phyloP scores from a whole-genome alignment of 2,113 vertebrate species.

The Epinephelus cyanopodus region DNA sequence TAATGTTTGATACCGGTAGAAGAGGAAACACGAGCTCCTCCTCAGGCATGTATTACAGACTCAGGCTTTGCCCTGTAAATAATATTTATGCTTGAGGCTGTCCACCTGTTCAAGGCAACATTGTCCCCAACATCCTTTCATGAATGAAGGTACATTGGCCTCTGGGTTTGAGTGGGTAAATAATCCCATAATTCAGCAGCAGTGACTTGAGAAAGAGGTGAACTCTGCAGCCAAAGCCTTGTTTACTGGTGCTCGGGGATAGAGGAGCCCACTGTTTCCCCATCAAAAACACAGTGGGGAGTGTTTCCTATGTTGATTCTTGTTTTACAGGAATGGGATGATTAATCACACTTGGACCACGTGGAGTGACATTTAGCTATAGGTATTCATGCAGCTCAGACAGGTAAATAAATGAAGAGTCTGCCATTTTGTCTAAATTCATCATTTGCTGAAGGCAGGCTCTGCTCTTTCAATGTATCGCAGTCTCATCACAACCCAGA shows the following conservation, averaged over 20 bases:
- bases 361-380: conserved; percentile 46
- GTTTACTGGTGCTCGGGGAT: conserved; percentile 51
- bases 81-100: conserved; percentile 7
- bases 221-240: conserved; percentile 28
- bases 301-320: conserved; percentile 57
- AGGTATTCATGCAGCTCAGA: conserved; percentile 26
- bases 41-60: neutral
- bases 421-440: neutral
- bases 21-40: neutral
- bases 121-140: conserved; percentile 34
- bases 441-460: neutral
- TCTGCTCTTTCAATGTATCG: neutral
- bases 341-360: conserved; percentile 45
- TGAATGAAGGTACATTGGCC: conserved; percentile 48
- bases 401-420: neutral
- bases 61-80: conserved; percentile 12
- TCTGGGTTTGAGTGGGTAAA: conserved; percentile 10
- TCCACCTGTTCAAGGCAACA: conserved; percentile 42
- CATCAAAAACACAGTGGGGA: conserved; percentile 54
- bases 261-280: conserved; percentile 38
- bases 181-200: conserved; percentile 47
- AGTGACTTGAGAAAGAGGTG: neutral
- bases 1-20: neutral
- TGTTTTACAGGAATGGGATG: conserved; percentile 28
- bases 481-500: neutral